phyloP scores from a whole-genome alignment of 2,113 vertebrate species.

The Isichthys henryi region DNA sequence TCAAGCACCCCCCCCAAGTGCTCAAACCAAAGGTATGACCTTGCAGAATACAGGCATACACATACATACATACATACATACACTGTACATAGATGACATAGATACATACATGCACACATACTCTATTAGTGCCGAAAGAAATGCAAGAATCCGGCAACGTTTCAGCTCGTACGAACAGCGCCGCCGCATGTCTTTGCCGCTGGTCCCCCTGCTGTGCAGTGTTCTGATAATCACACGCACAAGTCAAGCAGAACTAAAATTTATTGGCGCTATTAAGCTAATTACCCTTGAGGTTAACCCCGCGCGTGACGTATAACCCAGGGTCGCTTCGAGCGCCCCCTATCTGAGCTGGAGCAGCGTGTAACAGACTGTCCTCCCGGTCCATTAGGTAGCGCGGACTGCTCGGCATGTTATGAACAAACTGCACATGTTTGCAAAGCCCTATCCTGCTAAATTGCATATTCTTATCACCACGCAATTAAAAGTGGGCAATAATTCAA shows the following conservation, averaged over 20 bases:
- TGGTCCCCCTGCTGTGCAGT: neutral
- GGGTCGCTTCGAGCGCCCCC: neutral
- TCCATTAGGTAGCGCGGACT: neutral
- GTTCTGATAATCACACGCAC: neutral
- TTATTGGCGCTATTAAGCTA: neutral
- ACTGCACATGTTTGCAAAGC: neutral
- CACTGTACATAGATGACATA: too few relatives aligned
- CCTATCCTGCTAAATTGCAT: neutral
- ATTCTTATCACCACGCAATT: neutral
- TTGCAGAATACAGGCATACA: too few relatives aligned
- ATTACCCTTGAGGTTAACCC: neutral
- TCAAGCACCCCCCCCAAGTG: too few relatives aligned
- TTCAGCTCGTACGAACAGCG: neutral
- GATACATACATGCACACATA: neutral
- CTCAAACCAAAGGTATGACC: too few relatives aligned
- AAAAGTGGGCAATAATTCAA: neutral
- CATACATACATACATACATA: too few relatives aligned
- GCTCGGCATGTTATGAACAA: neutral
- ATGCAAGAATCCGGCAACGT: neutral
- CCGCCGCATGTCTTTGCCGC: neutral
- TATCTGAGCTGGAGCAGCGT: neutral
- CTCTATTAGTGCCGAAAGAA: neutral
- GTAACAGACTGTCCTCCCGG: neutral
- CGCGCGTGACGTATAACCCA: neutral
- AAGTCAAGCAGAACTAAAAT: constrained; percentile 2